Evolutionary conservation across 2,113 vertebrate genomes (phyloP).

Genomic region (Rynchops niger): DNA sequence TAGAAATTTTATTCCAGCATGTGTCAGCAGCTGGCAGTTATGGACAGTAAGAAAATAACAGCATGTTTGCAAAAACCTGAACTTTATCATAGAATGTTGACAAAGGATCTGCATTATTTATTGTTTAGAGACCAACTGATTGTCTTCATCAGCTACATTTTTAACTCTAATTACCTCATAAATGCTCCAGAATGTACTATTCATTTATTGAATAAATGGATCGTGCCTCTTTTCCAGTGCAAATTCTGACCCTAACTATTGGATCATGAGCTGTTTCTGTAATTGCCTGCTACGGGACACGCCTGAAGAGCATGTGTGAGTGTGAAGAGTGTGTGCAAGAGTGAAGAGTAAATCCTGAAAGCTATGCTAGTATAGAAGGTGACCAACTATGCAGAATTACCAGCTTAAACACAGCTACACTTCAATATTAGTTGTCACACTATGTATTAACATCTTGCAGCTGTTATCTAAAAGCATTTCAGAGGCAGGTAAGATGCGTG

Average conservation of each 20-base stretch:
- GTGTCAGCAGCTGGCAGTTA: conserved; percentile 5
- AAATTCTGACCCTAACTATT: not conserved
- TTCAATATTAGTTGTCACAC: not conserved
- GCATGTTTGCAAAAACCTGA: not conserved
- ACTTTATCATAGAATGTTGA: not conserved
- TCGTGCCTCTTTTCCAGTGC: not conserved
- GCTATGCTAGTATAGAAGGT: not conserved
- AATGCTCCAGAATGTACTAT: not conserved
- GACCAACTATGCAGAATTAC: not conserved
- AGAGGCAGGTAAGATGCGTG: not conserved
- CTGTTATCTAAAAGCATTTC: not conserved
- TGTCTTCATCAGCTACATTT: not conserved
- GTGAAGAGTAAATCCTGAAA: not conserved
- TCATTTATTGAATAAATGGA: not conserved
- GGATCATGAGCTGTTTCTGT: not conserved
- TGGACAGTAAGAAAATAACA: not conserved
- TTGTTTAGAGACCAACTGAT: not conserved
- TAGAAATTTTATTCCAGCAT: not conserved
- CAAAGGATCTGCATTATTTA: not conserved
- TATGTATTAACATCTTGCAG: not conserved
- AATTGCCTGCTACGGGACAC: not conserved
- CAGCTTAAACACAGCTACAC: not conserved
- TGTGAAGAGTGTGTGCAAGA: no score
- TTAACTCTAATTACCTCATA: not conserved
- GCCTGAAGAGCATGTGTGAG: not conserved